Evolutionary conservation across 2,888 invertebrate genomes (phyloP), one percentile per base, ranked within the genome.

Genomic region (Operophtera brumata): DNA sequence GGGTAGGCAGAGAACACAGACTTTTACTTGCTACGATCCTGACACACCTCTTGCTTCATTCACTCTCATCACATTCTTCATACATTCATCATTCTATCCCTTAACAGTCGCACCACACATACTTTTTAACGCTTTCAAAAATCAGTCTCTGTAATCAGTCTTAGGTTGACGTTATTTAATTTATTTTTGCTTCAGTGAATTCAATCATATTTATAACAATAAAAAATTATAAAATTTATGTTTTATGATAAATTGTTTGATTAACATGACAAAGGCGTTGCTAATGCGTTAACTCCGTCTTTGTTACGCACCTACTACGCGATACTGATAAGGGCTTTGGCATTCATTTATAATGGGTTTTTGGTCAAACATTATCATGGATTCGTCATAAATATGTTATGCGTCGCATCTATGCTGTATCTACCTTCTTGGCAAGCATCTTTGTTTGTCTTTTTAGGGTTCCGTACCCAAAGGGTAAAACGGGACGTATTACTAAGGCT

Each of bases 251-350:
- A 41, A 25, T 39, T n/a, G 14, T 2, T 47, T 12, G 13, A 8
- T 40, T 54, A 40, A 20, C 40, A 53, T 45, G 43, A 43, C 48
- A 44, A 44, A 52, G 4, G 56, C 51, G 44, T 49, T 39, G 46
- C 46, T 48, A 37, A 56, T 56, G 46, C 45, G 7, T 37, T 46
- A 47, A 46, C 49, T 53, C 42, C 43, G 37, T 9, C 39, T 39
- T 35, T 36, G 37, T 52, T 43, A 32, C 39, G n/a, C 26, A 43
- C 47, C 20, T 25, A 6, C 39, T 37, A 47, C 58, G 54, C 50
- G 51, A 48, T 48, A 9, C 47, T 36, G 56, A 57, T 61, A 55
- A 55, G 35, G 13, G 30, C 7, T 30, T 7, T 7, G 7, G 9
- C 2, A 9, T 30, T 30, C 7, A 9, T 30, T 30, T 4, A 20